A percentile compares a stretch with the other conserved stretches of the same genome.
Conservation (phyloP, 1,140 invertebrate genomes). For the Neotoxoptera formosana region DNA sequence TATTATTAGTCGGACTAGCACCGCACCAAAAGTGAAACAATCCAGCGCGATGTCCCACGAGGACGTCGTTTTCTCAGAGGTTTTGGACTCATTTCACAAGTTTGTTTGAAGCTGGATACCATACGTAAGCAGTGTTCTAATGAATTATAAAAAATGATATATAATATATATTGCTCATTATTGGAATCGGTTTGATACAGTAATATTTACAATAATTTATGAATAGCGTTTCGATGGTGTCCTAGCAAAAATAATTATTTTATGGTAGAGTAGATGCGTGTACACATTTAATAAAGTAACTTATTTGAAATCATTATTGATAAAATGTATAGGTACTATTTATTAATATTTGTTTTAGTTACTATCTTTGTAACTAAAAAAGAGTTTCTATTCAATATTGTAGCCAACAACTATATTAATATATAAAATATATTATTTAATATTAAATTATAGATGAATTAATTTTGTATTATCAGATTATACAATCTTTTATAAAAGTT, state of each 20-base stretch:
- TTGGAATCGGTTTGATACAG: background rate
- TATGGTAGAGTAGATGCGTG: too few relatives aligned
- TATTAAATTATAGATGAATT: too few relatives aligned
- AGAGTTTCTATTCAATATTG: too few relatives aligned
- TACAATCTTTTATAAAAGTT: background rate
- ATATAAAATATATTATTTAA: too few relatives aligned
- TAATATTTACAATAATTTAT: background rate
- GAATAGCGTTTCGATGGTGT: too few relatives aligned
- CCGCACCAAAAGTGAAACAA: background rate
- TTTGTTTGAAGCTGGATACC: background rate
- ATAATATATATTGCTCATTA: background rate
- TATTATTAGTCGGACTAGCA: background rate
- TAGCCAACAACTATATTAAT: too few relatives aligned
- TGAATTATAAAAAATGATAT: background rate
- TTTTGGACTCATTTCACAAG: background rate
- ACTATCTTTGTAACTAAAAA: too few relatives aligned
- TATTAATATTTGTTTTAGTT: too few relatives aligned
- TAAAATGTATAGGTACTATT: too few relatives aligned
- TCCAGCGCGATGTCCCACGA: background rate
- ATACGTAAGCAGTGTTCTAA: background rate
- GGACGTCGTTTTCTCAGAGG: background rate
- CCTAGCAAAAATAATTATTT: too few relatives aligned
- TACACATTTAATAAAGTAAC: too few relatives aligned
- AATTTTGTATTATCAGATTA: background rate
- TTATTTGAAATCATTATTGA: too few relatives aligned